phyloP scores from a whole-genome alignment of 2,113 vertebrate genomes.

The Hymenochirus boettgeri region DNA sequence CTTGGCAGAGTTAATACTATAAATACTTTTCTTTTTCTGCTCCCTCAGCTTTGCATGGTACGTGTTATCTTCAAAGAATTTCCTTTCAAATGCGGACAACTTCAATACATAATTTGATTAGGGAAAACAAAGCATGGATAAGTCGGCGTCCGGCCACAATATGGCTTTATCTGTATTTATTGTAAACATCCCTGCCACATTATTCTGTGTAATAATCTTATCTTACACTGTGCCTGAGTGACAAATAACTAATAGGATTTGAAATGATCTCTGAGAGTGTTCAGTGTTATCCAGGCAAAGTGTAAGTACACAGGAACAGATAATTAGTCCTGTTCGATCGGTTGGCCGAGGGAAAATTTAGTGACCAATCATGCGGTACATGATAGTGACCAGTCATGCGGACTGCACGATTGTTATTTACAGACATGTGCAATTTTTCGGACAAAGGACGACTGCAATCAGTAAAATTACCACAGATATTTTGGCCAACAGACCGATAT shows the following conservation, averaged over 20 bases:
- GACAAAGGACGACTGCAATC: too few species aligned
- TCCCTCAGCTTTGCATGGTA: slow-evolving; percentile 75
- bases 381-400: too few species aligned
- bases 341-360: too few species aligned
- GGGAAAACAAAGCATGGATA: slow-evolving; percentile 74
- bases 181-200: slow-evolving; percentile 59
- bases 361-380: too few species aligned
- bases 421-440: too few species aligned
- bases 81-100: slow-evolving; percentile 99
- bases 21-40: slow-evolving; percentile 87
- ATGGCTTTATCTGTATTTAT: slow-evolving; percentile 74
- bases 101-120: slow-evolving; percentile 98
- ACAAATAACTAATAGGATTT: slow-evolving; percentile 53
- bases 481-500: too few species aligned
- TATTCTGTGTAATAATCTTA: slow-evolving; percentile 61
- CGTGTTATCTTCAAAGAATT: slow-evolving; percentile 92
- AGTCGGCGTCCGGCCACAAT: slow-evolving; percentile 85
- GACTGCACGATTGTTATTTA: too few species aligned
- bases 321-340: too few species aligned
- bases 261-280: slow-evolving; percentile 54
- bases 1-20: slow-evolving; percentile 82
- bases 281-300: slow-evolving; percentile 26
- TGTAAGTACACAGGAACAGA: neutral
- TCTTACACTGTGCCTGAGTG: slow-evolving; percentile 60
- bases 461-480: too few species aligned